Base-by-base conservation (phyloP, 2,888 invertebrate genomes). In the Pristionchus mayeri region DNA sequence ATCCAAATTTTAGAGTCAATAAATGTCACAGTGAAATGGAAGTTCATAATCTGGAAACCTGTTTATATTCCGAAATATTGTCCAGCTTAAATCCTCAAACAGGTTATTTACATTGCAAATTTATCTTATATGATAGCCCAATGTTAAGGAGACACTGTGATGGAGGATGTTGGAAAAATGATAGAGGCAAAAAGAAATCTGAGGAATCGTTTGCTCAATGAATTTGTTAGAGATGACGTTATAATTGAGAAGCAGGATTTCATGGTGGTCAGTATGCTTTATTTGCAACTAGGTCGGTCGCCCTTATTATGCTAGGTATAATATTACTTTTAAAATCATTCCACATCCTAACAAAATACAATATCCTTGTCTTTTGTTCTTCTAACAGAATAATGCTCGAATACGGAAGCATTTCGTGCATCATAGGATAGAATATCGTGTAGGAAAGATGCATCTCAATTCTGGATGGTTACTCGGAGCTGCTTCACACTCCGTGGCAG, bases 401-500 rank as follows among this genome's bases (percentile, higher is more conserved):
- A n/a, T n/a, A n/a, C n/a, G n/a, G n/a, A n/a, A n/a, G n/a, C n/a
- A n/a, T n/a, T n/a, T n/a, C n/a, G n/a, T n/a, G n/a, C n/a, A n/a
- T n/a, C n/a, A n/a, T n/a, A n/a, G n/a, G n/a, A n/a, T n/a, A n/a
- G n/a, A 44, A 44, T 44, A 13, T 44, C 13, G 7, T 9, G 13
- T 13, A 86, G 88, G 86, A 87, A 48, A 86, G 85, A 40, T 85
- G 87, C 71, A 60, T 86, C 54, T 88, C 89, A 27, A 86, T 90
- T 21, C 85, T 89, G 18, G 90, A 90, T 81, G 87, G 88, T 85
- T 85, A 76, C 16, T 89, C 90, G 1, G 88, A 87, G 60, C 71
- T 90, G 37, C 50, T 80, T 6, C 90, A 90, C 76, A 85, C 89
- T 16, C 85, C 87, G 21, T 90, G 90, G 90, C 86, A 88, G 67